phyloP scores from a whole-genome alignment of 2,797 vertebrate species.

The Acrossocheilus wenchowensis region DNA sequence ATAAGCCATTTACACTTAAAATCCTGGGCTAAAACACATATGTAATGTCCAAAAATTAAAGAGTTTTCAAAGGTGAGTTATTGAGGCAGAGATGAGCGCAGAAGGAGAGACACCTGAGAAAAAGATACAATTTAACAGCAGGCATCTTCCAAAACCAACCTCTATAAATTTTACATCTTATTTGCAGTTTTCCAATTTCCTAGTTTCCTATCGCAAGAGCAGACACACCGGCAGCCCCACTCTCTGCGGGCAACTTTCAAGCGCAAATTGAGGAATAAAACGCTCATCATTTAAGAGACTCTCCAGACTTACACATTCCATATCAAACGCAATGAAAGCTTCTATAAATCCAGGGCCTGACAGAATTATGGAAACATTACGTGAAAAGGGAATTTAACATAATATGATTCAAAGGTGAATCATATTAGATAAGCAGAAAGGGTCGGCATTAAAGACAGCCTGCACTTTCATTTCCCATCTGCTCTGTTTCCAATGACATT shows the following conservation, averaged over 20 bases:
- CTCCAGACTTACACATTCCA: slow-evolving; percentile 16
- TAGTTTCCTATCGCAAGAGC: slow-evolving; percentile 32
- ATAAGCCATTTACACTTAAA: background rate
- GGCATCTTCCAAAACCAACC: slow-evolving; percentile 25
- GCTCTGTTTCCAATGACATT: background rate
- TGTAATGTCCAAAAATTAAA: background rate
- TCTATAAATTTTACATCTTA: slow-evolving; percentile 27
- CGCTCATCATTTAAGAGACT: slow-evolving; percentile 39
- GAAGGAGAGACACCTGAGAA: background rate
- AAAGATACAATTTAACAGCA: background rate
- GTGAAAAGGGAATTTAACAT: background rate
- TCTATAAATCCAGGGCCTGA: slow-evolving; percentile 3
- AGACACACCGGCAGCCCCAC: slow-evolving; percentile 33
- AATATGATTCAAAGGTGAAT: slow-evolving; percentile 26
- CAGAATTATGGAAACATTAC: background rate
- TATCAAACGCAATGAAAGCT: slow-evolving; percentile 24
- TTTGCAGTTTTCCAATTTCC: slow-evolving; percentile 51
- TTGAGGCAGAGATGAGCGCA: background rate
- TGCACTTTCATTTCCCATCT: background rate
- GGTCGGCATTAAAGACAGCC: background rate
- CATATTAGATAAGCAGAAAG: slow-evolving; percentile 14
- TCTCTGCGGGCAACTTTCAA: slow-evolving; percentile 40
- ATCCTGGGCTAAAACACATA: background rate
- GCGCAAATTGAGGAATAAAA: slow-evolving; percentile 54
- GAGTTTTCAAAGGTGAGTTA: background rate